Conservation (phyloP, 2,888 invertebrate genomes). For the Tricholauxania praeusta region DNA sequence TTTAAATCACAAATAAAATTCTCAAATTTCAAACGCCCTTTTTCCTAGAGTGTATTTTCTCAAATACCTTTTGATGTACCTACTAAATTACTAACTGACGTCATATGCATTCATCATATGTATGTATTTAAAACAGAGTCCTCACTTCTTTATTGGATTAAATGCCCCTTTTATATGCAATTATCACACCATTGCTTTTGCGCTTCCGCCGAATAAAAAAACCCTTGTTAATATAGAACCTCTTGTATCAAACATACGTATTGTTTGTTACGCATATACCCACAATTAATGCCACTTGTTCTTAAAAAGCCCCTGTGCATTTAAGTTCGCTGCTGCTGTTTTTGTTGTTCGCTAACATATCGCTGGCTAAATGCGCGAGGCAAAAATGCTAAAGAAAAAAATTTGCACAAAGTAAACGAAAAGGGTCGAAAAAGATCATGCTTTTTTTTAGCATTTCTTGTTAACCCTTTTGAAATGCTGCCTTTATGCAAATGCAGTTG, state of each 20-base stretch:
- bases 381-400: too few species aligned
- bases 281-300: conserved; percentile 35
- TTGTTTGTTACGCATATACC: neutral
- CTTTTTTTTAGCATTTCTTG: conserved; percentile 1
- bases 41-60: too few species aligned
- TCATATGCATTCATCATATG: too few species aligned
- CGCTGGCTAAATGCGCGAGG: neutral
- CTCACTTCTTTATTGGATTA: neutral
- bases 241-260: neutral
- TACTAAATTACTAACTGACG: too few species aligned
- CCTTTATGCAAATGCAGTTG: conserved; percentile 23
- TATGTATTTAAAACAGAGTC: too few species aligned
- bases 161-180: neutral
- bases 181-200: neutral
- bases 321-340: neutral
- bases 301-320: neutral
- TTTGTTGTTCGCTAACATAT: neutral
- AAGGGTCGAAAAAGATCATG: too few species aligned
- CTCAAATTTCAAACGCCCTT: too few species aligned
- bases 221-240: neutral
- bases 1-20: too few species aligned
- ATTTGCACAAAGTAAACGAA: too few species aligned
- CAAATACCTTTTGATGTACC: too few species aligned
- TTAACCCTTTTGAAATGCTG: conserved; percentile 27
- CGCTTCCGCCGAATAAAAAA: neutral